phyloP scores from a whole-genome alignment of 2,888 invertebrate species.

The Epinotia brunnichana region DNA sequence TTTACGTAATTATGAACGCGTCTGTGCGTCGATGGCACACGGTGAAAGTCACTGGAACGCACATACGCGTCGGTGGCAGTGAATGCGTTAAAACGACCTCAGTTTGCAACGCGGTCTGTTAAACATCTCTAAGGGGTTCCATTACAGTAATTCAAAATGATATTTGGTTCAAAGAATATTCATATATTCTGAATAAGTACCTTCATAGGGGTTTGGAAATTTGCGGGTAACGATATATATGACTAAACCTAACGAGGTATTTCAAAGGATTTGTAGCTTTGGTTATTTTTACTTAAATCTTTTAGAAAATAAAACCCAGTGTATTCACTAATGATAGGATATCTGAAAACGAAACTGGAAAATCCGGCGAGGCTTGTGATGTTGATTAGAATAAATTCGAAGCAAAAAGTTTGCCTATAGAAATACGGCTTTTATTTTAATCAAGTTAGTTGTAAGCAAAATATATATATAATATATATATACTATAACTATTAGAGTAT shows the following conservation, averaged over 20 bases:
- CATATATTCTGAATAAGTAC: constrained; percentile 27
- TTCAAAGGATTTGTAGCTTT: constrained; percentile 1
- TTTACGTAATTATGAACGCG: too few species aligned
- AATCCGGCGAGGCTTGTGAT: neutral
- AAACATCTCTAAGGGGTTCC: constrained; percentile 38
- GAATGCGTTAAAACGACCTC: constrained; percentile 41
- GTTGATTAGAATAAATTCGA: neutral
- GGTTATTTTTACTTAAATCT: neutral
- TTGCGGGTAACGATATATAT: constrained; percentile 19
- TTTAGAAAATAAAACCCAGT: neutral
- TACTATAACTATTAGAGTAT: too few species aligned
- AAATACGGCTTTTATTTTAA: neutral
- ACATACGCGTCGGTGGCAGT: too few species aligned
- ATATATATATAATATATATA: too few species aligned
- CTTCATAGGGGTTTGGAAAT: constrained; percentile 13
- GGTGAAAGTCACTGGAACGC: too few species aligned
- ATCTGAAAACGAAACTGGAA: constrained; percentile 2
- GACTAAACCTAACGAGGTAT: constrained; percentile 9
- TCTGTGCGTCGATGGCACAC: too few species aligned
- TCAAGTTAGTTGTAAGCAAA: neutral
- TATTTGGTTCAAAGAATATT: constrained; percentile 39
- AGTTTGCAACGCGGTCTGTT: constrained; percentile 40
- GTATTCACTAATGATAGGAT: neutral
- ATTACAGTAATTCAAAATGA: constrained; percentile 41
- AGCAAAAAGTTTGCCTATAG: neutral